Conservation (phyloP, 2,113 vertebrate species). For the Murina feae region DNA sequence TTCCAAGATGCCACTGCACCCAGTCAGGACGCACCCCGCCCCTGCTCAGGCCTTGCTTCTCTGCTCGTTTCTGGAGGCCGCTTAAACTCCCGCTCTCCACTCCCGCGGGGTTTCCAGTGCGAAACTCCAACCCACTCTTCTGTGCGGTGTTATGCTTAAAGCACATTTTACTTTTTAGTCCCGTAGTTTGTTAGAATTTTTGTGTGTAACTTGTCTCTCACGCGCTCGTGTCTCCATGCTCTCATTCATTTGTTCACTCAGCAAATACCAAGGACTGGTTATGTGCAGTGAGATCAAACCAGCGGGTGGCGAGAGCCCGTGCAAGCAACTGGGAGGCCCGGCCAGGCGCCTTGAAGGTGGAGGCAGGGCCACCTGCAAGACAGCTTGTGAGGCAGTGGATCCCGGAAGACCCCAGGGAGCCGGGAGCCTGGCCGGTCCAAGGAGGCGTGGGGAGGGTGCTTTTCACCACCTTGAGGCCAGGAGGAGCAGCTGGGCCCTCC, state of each 20-base stretch:
- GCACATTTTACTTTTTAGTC: not conserved
- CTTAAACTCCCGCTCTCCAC: accelerated
- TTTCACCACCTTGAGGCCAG: not conserved
- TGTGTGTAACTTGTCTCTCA: not conserved
- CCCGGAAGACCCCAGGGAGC: not conserved
- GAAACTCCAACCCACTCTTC: not conserved
- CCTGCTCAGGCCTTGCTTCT: not conserved
- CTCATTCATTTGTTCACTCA: not conserved
- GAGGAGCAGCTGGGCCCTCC: not conserved
- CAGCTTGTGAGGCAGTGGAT: not conserved
- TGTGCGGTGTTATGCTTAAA: not conserved
- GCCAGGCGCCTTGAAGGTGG: not conserved
- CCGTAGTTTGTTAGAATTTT: not conserved
- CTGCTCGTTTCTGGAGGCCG: not conserved
- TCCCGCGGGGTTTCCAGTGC: not conserved
- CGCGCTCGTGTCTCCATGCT: not conserved
- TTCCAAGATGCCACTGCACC: not conserved
- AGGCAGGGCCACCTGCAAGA: not conserved
- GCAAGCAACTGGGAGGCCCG: no score
- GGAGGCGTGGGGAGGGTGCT: not conserved
- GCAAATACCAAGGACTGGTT: not conserved
- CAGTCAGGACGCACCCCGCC: not conserved
- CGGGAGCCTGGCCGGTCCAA: accelerated
- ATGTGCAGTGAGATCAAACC: not conserved
- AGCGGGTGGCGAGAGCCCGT: not conserved